Evolutionary conservation across 2,797 vertebrate species (phyloP).

Genomic region (Orestias chungarensis): DNA sequence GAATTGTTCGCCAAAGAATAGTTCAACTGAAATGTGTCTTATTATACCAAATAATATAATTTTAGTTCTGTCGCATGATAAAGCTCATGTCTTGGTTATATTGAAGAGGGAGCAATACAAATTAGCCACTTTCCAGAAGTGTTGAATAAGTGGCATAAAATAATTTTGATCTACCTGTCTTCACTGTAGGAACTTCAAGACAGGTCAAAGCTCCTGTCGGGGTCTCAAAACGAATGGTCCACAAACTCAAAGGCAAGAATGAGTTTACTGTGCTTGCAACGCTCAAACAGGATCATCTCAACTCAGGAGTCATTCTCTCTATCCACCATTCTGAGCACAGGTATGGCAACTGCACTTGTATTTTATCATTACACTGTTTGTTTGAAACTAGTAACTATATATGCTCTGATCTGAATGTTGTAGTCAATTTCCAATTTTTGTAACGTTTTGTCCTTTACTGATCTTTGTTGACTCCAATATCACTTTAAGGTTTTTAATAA

Average conservation of each 20-base stretch:
- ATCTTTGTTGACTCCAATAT: not conserved
- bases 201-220: slow-evolving; percentile 88
- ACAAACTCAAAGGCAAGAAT: slow-evolving; percentile 92
- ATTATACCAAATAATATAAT: no score
- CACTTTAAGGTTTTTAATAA: not conserved
- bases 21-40: no score
- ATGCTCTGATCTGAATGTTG: not conserved
- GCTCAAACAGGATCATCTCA: slow-evolving; percentile 91
- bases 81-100: not conserved
- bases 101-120: not conserved
- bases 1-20: not conserved
- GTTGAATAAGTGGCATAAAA: not conserved
- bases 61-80: no score
- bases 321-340: slow-evolving; percentile 94
- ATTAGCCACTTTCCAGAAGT: no score
- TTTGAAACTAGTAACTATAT: not conserved
- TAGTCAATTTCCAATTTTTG: not conserved
- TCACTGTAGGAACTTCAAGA: slow-evolving; percentile 85
- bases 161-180: slow-evolving; percentile 8
- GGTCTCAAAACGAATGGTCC: slow-evolving; percentile 86
- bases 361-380: not conserved
- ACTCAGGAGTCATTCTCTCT: slow-evolving; percentile 96
- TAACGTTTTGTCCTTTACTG: not conserved
- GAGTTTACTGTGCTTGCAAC: slow-evolving; percentile 94
- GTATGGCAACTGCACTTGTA: slow-evolving; percentile 70